A percentile compares a stretch with the other conserved stretches of the same genome.
Conservation (phyloP, 1,140 invertebrate species). For the Bilobella aurantiaca region DNA sequence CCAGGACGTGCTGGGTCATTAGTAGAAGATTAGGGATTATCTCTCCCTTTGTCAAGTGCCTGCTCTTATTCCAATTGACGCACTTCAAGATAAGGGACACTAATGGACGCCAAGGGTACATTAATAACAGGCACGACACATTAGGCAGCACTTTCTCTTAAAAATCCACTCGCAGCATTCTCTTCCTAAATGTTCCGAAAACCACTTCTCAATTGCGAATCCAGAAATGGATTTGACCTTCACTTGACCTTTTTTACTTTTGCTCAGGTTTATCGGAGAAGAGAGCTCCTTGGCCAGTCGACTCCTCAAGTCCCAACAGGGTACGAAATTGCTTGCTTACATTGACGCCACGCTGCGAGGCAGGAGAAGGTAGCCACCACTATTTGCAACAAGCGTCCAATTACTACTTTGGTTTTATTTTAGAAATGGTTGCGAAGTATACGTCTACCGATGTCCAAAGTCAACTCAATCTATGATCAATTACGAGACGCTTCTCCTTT, state of each 20-base stretch:
- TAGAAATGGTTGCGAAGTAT: slow-evolving; percentile 34
- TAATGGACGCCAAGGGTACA: no score
- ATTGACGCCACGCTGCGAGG: slow-evolving; percentile 35
- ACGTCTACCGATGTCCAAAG: slow-evolving; percentile 33
- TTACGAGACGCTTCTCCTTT: slow-evolving; percentile 34
- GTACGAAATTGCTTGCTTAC: slow-evolving; percentile 34
- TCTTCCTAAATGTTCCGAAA: no score
- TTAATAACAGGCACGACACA: no score
- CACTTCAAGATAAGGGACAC: no score
- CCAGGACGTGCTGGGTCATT: not conserved
- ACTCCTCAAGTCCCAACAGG: slow-evolving; percentile 34
- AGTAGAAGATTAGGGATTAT: not conserved
- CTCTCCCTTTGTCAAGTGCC: no score
- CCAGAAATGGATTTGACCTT: no score
- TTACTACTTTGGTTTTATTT: not conserved
- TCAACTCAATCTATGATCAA: slow-evolving; percentile 34
- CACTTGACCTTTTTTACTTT: no score
- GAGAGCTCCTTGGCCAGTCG: slow-evolving; percentile 29
- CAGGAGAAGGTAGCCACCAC: slow-evolving; percentile 26
- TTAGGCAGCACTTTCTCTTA: no score
- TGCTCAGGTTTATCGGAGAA: slow-evolving; percentile 32
- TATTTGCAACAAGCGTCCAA: not conserved
- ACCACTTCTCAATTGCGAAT: no score
- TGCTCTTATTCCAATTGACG: no score
- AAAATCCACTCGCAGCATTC: not conserved